Evolutionary conservation across 1,140 invertebrate genomes (phyloP).

Genomic region (Ridgeia piscesae): DNA sequence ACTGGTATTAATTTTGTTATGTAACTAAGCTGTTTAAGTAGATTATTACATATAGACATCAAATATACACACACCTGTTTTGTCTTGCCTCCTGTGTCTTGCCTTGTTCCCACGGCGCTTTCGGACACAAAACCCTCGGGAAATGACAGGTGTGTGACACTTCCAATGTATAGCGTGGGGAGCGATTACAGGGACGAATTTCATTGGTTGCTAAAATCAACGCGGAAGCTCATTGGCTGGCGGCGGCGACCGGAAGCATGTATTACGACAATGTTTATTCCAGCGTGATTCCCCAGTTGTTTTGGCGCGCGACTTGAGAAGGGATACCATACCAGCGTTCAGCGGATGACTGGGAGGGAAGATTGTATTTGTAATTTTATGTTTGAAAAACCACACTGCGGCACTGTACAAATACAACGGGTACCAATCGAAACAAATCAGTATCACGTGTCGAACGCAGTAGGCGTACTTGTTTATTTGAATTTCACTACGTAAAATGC

Average conservation of each 20-base stretch:
- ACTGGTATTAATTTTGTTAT: not conserved
- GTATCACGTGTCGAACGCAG: too few species aligned
- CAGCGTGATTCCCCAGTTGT: not conserved
- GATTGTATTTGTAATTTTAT: not conserved
- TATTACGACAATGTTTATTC: not conserved
- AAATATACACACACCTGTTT: not conserved
- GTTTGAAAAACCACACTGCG: not conserved
- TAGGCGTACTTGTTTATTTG: too few species aligned
- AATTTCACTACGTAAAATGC: too few species aligned
- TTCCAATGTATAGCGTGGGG: not conserved
- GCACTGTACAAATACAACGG: not conserved
- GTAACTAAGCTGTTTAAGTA: not conserved
- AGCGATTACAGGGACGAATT: not conserved
- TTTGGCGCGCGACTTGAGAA: not conserved
- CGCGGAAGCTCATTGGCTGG: not conserved
- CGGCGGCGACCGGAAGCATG: not conserved
- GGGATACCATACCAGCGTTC: not conserved
- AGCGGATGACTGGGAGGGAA: not conserved
- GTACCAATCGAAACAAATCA: not conserved
- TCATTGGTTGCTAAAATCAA: not conserved
- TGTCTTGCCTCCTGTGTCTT: not conserved
- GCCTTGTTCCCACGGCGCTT: not conserved
- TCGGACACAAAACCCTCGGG: not conserved
- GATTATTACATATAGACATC: too few species aligned
- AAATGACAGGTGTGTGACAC: not conserved